Conservation (phyloP, 2,113 vertebrate genomes). For the Cranoglanis bouderius region DNA sequence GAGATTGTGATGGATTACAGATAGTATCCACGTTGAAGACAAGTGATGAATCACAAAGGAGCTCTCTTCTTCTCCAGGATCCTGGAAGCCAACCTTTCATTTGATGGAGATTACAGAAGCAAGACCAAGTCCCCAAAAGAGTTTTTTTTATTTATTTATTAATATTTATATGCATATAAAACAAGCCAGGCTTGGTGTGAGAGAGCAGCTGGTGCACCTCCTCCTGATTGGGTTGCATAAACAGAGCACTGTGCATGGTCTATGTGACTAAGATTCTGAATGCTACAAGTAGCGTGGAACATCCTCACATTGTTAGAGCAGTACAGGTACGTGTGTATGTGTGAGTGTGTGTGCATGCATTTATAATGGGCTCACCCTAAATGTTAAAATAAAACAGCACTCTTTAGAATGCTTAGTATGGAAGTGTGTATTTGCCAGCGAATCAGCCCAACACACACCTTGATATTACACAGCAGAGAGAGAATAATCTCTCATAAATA, state of each 20-base stretch:
- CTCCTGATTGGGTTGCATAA: constrained; percentile 35
- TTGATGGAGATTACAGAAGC: constrained; percentile 76
- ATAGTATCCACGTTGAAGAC: constrained; percentile 76
- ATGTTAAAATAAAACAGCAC: constrained; percentile 42
- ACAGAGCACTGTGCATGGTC: constrained; percentile 1
- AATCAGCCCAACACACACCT: constrained; percentile 29
- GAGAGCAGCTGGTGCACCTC: constrained; percentile 36
- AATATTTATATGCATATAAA: constrained; percentile 79
- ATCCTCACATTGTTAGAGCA: constrained; percentile 34
- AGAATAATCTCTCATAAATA: constrained; percentile 78
- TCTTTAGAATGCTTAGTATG: constrained; percentile 25
- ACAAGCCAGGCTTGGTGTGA: constrained; percentile 69
- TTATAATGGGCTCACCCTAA: constrained; percentile 33
- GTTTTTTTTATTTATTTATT: constrained; percentile 70
- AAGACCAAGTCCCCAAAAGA: constrained; percentile 67
- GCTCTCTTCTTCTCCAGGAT: constrained; percentile 56
- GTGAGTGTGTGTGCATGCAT: background rate
- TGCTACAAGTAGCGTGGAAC: constrained; percentile 49
- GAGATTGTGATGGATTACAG: constrained; percentile 81
- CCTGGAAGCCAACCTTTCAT: constrained; percentile 75
- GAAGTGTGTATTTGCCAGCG: constrained; percentile 27
- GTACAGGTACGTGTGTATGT: background rate
- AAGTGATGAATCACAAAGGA: constrained; percentile 80
- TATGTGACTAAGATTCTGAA: constrained; percentile 27
- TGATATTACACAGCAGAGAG: constrained; percentile 47